These are phyloP conservation scores for Iguana delicatissima DNA, from an alignment of 2,797 vertebrate species.

Conservation along the genomic window DNA sequence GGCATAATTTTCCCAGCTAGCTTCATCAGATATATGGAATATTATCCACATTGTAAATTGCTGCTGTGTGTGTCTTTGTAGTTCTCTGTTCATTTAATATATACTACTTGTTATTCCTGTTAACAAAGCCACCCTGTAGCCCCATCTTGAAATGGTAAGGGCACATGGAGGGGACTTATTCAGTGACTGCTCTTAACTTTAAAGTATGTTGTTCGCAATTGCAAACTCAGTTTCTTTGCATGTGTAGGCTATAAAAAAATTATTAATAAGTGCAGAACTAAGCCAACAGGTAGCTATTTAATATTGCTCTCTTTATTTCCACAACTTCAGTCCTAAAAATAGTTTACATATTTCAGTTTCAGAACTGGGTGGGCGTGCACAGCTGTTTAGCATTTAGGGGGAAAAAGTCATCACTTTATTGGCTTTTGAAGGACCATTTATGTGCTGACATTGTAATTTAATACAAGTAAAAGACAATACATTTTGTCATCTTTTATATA, in stretches of 20 bases:
- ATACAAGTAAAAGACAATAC: neutral
- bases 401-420: neutral
- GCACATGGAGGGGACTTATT: neutral
- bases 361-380: neutral
- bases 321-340: neutral
- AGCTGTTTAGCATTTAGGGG: neutral
- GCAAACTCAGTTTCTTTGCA: neutral
- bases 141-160: neutral
- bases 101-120: neutral
- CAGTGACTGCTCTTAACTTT: neutral
- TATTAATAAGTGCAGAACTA: neutral
- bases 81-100: no score
- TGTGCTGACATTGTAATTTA: constrained; percentile 5
- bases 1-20: neutral
- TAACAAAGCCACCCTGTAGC: neutral
- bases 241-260: neutral
- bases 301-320: neutral
- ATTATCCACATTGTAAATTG: neutral
- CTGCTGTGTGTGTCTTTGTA: no score
- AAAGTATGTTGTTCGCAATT: neutral
- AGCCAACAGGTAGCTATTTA: neutral
- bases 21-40: neutral
- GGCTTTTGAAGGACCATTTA: neutral
- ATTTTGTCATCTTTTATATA: neutral
- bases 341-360: neutral